phyloP scores from a whole-genome alignment of 2,113 vertebrate species.

The Platanista minor region DNA sequence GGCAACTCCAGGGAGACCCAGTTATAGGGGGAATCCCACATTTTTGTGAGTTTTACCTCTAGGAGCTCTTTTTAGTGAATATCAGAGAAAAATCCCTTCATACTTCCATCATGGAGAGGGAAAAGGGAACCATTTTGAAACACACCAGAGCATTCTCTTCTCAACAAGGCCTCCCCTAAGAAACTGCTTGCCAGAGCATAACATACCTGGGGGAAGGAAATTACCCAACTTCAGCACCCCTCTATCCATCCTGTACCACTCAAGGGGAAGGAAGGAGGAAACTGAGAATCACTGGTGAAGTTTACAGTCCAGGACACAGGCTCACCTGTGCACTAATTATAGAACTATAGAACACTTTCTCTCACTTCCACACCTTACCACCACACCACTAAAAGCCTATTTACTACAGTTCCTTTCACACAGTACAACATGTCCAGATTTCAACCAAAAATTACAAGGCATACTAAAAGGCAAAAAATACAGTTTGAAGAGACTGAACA shows the following conservation, averaged over 20 bases:
- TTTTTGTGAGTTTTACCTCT: neutral
- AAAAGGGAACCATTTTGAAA: neutral
- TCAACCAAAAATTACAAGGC: too few species aligned
- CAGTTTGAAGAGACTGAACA: neutral
- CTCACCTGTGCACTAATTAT: neutral
- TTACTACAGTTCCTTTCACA: neutral
- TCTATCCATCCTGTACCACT: neutral
- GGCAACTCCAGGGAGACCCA: neutral
- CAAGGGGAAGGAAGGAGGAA: neutral
- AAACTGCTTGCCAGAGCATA: neutral
- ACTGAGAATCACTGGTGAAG: neutral
- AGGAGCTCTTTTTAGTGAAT: neutral
- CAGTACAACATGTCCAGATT: neutral
- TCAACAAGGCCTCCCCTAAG: neutral
- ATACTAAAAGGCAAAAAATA: neutral
- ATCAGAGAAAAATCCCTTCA: neutral
- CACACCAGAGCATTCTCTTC: neutral
- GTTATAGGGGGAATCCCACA: neutral
- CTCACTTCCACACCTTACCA: neutral
- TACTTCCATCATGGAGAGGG: neutral
- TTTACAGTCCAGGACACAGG: neutral
- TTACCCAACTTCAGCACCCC: neutral
- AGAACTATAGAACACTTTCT: neutral
- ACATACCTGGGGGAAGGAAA: neutral
- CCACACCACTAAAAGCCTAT: neutral